Evolutionary conservation across 2,888 invertebrate genomes (phyloP), one percentile per base, ranked within the genome.

Genomic region (Achlya flavicornis): DNA sequence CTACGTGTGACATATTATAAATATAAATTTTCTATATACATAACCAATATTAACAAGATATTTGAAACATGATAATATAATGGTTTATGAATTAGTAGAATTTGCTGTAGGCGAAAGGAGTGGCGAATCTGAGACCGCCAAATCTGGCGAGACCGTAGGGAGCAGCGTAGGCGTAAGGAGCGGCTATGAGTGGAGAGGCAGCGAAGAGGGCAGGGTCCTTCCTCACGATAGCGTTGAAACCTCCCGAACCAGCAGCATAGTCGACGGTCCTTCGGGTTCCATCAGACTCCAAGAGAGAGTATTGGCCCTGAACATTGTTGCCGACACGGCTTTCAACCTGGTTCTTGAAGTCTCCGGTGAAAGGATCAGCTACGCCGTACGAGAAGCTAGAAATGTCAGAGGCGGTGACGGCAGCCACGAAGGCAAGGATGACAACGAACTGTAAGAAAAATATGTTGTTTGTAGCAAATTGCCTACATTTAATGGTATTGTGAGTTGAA

Each of bases 221-320:
- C 75, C 92, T 88, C 6, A 95, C 95, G 61, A 94, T 78, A 48
- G 95, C 95, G 85, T 95, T 95, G 89, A 95, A 95, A 11, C 95
- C 95, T 62, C 85, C 79, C 5, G 78, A 89, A 57, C 93, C 94
- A 41, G 95, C 94, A n/a, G 93, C 90, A 81, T 95, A 95, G 84
- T 95, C 94, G 0, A 95, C 95, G 14, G 90, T 94, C 64, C 95
- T 90, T 63, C 88, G 86, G 48, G 93, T 91, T 66, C 95, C 94
- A 70, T 95, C 95, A 41, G 95, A 80, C 70, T 95, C 95, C 66
- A 90, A 78, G 61, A 95, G 88, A 38, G 94, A 93, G 88, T 95
- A 95, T 76, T 94, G 94, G 58, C 95, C 95, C 68, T 88, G 88
- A 46, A 95, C 95, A 71, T 91, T 89, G 81, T 92, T 83, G 4